Evolutionary conservation across 2,888 invertebrate genomes (phyloP), one percentile per base, ranked within the genome.

Genomic region (Deilephila elpenor): DNA sequence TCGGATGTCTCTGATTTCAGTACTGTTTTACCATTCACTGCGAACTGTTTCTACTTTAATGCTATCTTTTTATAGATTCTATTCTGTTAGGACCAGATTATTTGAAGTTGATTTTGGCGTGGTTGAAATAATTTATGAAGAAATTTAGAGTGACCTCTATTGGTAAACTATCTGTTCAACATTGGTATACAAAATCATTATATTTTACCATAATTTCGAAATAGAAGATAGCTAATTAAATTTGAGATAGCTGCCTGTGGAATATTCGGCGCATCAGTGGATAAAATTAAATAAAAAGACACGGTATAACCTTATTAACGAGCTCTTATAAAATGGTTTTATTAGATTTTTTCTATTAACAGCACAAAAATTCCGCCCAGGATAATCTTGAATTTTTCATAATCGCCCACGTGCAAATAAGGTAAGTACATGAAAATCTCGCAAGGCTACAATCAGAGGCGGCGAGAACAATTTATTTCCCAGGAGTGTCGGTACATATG

Each of bases 401-500:
- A 75, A 78, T 78, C 51, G 77, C 67, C 19, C 25, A 67, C 64
- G 72, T 59, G 20, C 44, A 72, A 72, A 72, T 56, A 67, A 67
- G 75, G 75, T 77, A 76, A 75, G 80, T 80, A 77, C 73, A 78
- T 77, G 81, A 85, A 88, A 89, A 89, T 88, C 88, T 88, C 86
- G 84, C 87, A 88, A 88, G 86, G 85, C 82, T 86, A 86, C 90
- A 91, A 91, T 92, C 90, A 89, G 87, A 84, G 80, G 84, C 85
- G 85, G 83, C 87, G 83, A 82, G 85, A 85, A 87, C 86, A 89
- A 91, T 91, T 91, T 92, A 94, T 94, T 94, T 94, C 94, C 94
- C 94, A 73, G 74, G 93, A 91, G 94, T 82, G 85, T 82, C 79
- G 76, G 89, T 90, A 92, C 89, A 88, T 92, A 93, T 93, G 89